These are phyloP conservation scores for Xanthostigma xanthostigma DNA, from an alignment of 2,888 invertebrate genomes.

Conservation along the genomic window DNA sequence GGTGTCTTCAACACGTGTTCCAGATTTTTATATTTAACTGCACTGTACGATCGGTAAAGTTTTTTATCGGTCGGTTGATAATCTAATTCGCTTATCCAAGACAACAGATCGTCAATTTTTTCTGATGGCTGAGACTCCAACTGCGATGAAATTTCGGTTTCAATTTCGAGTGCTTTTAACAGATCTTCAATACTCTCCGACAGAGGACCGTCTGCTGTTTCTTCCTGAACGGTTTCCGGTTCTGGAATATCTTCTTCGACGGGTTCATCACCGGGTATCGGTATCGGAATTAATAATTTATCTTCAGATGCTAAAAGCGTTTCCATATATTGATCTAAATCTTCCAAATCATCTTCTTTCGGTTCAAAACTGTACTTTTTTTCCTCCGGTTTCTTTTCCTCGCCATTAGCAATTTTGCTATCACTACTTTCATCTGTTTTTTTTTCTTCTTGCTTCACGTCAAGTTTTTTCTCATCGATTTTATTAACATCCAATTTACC, in stretches of 20 bases:
- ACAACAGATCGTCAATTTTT: slow-evolving; percentile 27
- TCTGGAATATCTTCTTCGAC: slow-evolving; percentile 13
- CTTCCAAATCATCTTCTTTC: slow-evolving; percentile 24
- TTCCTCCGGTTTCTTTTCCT: slow-evolving; percentile 6
- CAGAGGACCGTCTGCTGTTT: slow-evolving; percentile 16
- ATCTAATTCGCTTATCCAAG: slow-evolving; percentile 28
- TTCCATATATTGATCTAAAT: slow-evolving; percentile 28
- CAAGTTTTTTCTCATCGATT: background rate
- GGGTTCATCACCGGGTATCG: slow-evolving; percentile 21
- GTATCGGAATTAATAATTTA: slow-evolving; percentile 20
- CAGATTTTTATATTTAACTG: slow-evolving; percentile 27
- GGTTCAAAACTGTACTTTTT: slow-evolving; percentile 23
- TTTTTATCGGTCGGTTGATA: slow-evolving; percentile 22
- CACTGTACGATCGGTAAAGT: slow-evolving; percentile 23
- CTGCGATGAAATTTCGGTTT: slow-evolving; percentile 17
- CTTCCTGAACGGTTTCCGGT: slow-evolving; percentile 11
- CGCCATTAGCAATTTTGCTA: slow-evolving; percentile 2
- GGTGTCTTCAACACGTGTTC: slow-evolving; percentile 24
- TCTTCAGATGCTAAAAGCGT: slow-evolving; percentile 25
- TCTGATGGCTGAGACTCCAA: slow-evolving; percentile 14
- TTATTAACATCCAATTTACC: no score
- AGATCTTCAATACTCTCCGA: slow-evolving; percentile 29
- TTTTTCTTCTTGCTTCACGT: slow-evolving; percentile 2
- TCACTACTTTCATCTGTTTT: slow-evolving; percentile 3
- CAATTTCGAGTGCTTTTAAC: slow-evolving; percentile 26